Evolutionary conservation across 2,888 invertebrate species (phyloP), one percentile per base, ranked within the genome.

Genomic region (Antheraea yamamai): DNA sequence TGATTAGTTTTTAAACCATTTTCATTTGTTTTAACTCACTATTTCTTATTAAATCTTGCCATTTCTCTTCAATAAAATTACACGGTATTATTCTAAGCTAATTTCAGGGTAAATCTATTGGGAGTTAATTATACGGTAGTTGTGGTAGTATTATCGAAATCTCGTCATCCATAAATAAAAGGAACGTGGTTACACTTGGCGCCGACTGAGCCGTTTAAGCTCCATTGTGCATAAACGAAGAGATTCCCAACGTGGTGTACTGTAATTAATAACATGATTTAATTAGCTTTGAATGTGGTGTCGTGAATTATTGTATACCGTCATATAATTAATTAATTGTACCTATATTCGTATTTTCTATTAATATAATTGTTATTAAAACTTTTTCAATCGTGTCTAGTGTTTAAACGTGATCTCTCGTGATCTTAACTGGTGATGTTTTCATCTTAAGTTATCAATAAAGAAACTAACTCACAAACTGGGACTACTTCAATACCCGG

Each of bases 91-190:
- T 16, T 14, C 16, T 26, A 66, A 30, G 26, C 16, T 16, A 66
- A 26, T 4, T 66, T 66, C 6, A 30, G 35, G 12, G 70, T 70
- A 70, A 70, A 70, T 39, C 35, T 16, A 70, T 39, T n/a, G 39
- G 10, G 70, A 18, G 70, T 70, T 70, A 70, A 70, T 70, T 70
- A 39, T 39, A 70, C 39, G 14, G 70, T 39, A 39, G 39, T n/a
- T 70, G 39, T 70, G 39, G 70, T 73, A 61, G 82, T 81, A 82
- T 85, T 89, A 91, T 91, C 90, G 91, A 90, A 90, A 90, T 91
- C 91, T 90, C 88, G 84, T 89, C 89, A 89, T 91, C 88, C 89
- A 91, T 92, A 92, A 92, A 91, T 92, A 89, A 91, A 88, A 86
- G 85, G 83, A 83, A 83, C 84, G 87, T 77, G 87, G 88, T 87